Evolutionary conservation across 2,113 vertebrate genomes (phyloP).

Genomic region (Ornithorhynchus anatinus): DNA sequence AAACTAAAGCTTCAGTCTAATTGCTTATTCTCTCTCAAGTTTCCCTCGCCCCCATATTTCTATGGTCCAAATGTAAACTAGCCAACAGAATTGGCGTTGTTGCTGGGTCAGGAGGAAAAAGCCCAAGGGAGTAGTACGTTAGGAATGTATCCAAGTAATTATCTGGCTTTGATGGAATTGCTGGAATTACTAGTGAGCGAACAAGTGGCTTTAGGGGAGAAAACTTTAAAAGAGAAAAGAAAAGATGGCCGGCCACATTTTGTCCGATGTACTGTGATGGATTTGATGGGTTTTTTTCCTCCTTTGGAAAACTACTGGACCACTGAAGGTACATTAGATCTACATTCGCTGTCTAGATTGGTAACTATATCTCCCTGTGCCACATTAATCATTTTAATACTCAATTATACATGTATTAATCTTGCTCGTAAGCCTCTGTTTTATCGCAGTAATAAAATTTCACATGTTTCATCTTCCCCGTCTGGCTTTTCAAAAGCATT

Average conservation of each 20-base stretch:
- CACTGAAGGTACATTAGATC: conserved; percentile 16
- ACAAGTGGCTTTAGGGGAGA: not conserved
- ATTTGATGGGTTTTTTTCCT: not conserved
- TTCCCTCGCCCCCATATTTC: not conserved
- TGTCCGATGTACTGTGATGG: not conserved
- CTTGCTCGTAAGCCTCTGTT: not conserved
- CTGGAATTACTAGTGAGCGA: not conserved
- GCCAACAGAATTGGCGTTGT: not conserved
- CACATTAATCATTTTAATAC: conserved; percentile 34
- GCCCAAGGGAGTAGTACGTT: not conserved
- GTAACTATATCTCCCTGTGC: conserved; percentile 11
- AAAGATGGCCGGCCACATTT: not conserved
- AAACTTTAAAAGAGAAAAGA: not conserved
- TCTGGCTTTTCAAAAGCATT: conserved; percentile 14
- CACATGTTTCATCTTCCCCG: conserved; percentile 38
- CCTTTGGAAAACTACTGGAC: conserved; percentile 2
- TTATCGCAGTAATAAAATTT: conserved; percentile 30
- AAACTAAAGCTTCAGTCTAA: not conserved
- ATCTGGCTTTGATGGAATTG: not conserved
- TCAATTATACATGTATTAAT: conserved; percentile 26
- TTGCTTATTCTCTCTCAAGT: not conserved
- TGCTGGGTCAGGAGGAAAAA: not conserved
- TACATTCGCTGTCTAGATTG: conserved; percentile 28
- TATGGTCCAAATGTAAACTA: not conserved
- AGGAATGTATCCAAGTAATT: not conserved